Conservation (phyloP, 2,797 vertebrate genomes). For the Denticeps clupeoides region DNA sequence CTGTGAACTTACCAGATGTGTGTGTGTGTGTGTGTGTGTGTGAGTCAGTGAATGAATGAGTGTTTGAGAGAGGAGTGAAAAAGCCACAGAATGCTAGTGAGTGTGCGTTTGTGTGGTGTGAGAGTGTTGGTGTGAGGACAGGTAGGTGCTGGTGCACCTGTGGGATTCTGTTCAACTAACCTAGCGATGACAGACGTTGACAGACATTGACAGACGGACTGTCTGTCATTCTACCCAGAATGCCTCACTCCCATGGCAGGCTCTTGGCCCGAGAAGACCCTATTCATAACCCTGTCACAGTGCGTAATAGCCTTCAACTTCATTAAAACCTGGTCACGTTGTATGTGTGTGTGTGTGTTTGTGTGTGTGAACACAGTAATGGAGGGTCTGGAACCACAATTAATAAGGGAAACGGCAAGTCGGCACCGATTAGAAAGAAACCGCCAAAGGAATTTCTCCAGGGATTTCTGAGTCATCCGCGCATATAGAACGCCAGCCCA, state of each 20-base stretch:
- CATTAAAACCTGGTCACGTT: too few species aligned
- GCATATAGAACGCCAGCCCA: background rate
- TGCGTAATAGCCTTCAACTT: too few species aligned
- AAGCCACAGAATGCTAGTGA: background rate
- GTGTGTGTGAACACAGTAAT: conserved; percentile 26
- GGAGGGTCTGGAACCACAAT: conserved; percentile 34
- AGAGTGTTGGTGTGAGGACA: too few species aligned
- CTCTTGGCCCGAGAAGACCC: too few species aligned
- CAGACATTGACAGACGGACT: too few species aligned
- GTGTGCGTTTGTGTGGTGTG: background rate
- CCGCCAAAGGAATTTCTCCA: conserved; percentile 23
- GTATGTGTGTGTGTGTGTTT: background rate
- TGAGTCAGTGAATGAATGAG: background rate
- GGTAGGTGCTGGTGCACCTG: too few species aligned
- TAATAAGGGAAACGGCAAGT: conserved; percentile 33
- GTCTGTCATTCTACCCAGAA: background rate
- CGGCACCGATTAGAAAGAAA: conserved; percentile 34
- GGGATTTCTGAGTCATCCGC: conserved; percentile 9
- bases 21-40: background rate
- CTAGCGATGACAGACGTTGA: too few species aligned
- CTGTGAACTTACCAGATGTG: background rate
- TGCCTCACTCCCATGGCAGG: conserved; percentile 15
- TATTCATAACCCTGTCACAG: conserved; percentile 28
- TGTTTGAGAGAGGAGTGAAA: too few species aligned
- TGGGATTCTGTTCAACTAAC: too few species aligned